Conservation (phyloP, 30 jellyfish, hydroid and myxozoan species). For the Phacellophora camtschatica region DNA sequence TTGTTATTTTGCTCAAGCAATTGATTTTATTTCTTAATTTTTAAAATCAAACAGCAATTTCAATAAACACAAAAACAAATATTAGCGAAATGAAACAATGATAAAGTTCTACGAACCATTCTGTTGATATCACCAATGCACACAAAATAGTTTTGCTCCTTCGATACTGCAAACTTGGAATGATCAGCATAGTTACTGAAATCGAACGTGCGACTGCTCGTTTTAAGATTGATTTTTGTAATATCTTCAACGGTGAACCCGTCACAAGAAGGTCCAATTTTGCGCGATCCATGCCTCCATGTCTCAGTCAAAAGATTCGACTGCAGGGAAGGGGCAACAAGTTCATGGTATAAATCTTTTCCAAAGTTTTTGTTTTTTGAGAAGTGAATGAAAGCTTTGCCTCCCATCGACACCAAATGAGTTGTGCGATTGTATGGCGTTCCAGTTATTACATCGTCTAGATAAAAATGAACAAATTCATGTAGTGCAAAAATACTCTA, state of each 20-base stretch:
- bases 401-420: conserved; percentile 56
- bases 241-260: conserved; percentile 87
- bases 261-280: conserved; percentile 73
- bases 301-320: conserved; percentile 82
- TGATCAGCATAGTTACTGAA: conserved; percentile 71
- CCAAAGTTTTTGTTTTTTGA: conserved; percentile 68
- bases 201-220: neutral
- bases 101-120: too few species aligned
- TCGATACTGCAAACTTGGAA: conserved; percentile 81
- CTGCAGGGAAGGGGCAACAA: conserved; percentile 83
- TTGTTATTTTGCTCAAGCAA: too few species aligned
- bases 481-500: too few species aligned
- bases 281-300: conserved; percentile 84
- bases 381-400: conserved; percentile 56
- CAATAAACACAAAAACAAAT: too few species aligned
- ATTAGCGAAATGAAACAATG: too few species aligned
- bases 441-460: conserved; percentile 49
- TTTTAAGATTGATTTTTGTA: conserved; percentile 15
- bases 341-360: conserved; percentile 59
- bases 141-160: conserved; percentile 52
- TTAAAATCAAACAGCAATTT: too few species aligned
- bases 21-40: too few species aligned
- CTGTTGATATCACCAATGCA: conserved; percentile 97
- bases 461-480: neutral
- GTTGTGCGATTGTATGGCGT: conserved; percentile 53